These are phyloP conservation scores for Hemicrepidius hirtus DNA, from an alignment of 2,888 invertebrate genomes.

Conservation along the genomic window DNA sequence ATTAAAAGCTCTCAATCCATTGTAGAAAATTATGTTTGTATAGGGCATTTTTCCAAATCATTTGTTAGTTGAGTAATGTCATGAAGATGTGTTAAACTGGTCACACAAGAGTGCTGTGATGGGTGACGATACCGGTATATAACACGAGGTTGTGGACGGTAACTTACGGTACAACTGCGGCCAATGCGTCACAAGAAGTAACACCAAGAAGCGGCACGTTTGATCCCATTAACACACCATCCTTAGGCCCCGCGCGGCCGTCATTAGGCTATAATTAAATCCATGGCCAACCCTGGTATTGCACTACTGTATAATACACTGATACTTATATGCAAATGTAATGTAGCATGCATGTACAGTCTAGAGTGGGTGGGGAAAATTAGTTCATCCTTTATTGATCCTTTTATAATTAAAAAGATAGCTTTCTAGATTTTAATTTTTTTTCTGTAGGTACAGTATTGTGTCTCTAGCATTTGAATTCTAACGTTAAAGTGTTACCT, in stretches of 20 bases:
- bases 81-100: conserved; percentile 28
- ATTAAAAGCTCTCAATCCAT: too few species aligned
- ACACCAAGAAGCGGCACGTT: conserved; percentile 54
- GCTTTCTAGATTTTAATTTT: too few species aligned
- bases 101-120: conserved; percentile 30
- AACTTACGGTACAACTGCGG: conserved; percentile 34
- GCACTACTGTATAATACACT: conserved; percentile 13
- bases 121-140: conserved; percentile 41
- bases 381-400: too few species aligned
- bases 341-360: background rate
- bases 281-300: conserved; percentile 34
- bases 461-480: too few species aligned
- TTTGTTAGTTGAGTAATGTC: conserved; percentile 5
- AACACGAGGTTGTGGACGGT: conserved; percentile 34
- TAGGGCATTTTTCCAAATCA: background rate
- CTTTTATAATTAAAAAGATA: too few species aligned
- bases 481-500: too few species aligned
- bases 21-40: background rate
- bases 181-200: conserved; percentile 41
- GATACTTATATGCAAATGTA: background rate
- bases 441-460: too few species aligned
- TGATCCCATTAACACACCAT: conserved; percentile 57
- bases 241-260: background rate
- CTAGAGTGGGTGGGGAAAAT: too few species aligned
- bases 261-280: conserved; percentile 30